Evolutionary conservation across 1,140 invertebrate species (phyloP).

Genomic region (Dendroctonus valens): DNA sequence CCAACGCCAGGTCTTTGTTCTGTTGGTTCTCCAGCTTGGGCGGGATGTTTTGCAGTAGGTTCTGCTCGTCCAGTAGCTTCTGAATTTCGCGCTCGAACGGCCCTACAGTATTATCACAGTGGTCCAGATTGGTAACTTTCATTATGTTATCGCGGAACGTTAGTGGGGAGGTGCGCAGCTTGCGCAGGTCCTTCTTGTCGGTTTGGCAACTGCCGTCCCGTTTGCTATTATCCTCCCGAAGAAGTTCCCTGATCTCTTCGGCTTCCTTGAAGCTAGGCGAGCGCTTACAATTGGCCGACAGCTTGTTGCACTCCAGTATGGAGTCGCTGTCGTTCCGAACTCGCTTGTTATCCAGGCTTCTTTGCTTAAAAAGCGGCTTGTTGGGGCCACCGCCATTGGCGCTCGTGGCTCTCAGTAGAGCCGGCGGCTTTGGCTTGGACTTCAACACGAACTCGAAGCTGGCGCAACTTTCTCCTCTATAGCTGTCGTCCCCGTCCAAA

Average conservation of each 20-base stretch:
- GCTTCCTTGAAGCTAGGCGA: conserved; percentile 51
- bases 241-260: conserved; percentile 46
- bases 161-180: conserved; percentile 52
- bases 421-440: conserved; percentile 42
- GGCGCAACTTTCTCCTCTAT: conserved; percentile 61
- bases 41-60: conserved; percentile 59
- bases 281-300: conserved; percentile 45
- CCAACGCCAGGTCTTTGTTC: conserved; percentile 51
- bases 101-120: conserved; percentile 51
- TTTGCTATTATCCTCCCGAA: conserved; percentile 53
- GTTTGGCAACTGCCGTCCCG: conserved; percentile 64
- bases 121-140: conserved; percentile 52
- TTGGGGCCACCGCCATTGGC: conserved; percentile 39
- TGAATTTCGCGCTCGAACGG: conserved; percentile 73
- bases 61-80: conserved; percentile 69
- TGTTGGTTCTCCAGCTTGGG: conserved; percentile 59
- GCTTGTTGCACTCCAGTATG: conserved; percentile 48
- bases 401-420: conserved; percentile 40
- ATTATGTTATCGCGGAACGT: conserved; percentile 14
- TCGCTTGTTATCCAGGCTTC: conserved; percentile 43
- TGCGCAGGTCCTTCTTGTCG: conserved; percentile 58
- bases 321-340: conserved; percentile 47
- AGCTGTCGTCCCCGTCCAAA: conserved; percentile 48
- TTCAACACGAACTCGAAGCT: conserved; percentile 61
- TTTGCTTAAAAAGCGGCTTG: conserved; percentile 38